Base-by-base conservation (phyloP, 2,797 vertebrate genomes). In the Aulostomus chinensis region DNA sequence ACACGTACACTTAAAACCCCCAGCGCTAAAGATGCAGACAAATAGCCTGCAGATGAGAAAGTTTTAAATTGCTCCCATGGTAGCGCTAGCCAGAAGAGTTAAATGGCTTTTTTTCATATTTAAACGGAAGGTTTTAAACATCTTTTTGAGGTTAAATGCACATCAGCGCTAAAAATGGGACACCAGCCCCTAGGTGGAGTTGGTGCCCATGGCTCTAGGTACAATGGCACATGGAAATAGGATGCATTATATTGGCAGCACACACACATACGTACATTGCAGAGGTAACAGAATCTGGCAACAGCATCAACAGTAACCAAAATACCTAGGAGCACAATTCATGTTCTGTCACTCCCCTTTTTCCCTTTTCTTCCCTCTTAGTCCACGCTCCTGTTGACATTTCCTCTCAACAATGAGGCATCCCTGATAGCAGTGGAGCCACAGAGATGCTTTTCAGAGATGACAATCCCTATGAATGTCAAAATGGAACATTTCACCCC, bases 21-120 rank as follows among this genome's bases (percentile, higher is more conserved):
- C 50, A 46, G 34, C 29, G 38, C 50, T 67, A 56, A 58, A 42
- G 68, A 77, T 61, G 36, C 46, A 70, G 81, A 88, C 55, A 78
- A 78, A 81, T 65, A 80, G 64, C 73, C 67, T 42, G 42, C 47
- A 75, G 71, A 80, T 66, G 35, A 68, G 36, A 76, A 74, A 50
- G 50, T 48, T 73, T 53, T 64, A 81, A 88, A 80, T 80, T 80
- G 74, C 54, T 88, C 79, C 84, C 81, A 76, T 57, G 72, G 76
- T 62, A 33, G 56, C 58, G 26, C 41, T 37, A 71, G 48, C 58
- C 32, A 35, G 36, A 64, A 60, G 50, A 68, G 46, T 58, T 68
- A 30, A 52, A 72, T 56, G 26, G 49, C 11, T 39, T 46, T 54
- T 73, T 60, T 56, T 47, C 15, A 60, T 34, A 43, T 28, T 65